Base-by-base conservation (phyloP, 1,140 invertebrate species). In the Trichonephila clavata region DNA sequence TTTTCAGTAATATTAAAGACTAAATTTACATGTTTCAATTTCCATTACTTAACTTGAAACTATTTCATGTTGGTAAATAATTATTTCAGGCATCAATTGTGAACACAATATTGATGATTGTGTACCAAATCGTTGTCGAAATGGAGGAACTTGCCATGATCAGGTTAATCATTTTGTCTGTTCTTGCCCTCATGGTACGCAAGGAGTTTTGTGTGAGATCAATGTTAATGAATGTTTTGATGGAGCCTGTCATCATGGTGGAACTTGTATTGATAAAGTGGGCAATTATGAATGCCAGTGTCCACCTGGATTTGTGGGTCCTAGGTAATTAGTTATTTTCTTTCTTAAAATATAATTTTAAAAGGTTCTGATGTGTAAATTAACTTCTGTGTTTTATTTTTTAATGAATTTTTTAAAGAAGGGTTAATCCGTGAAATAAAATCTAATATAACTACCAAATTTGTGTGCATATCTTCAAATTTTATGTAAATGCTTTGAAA, bases 181-280 rank as follows among this genome's bases (percentile, higher is more conserved):
- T 95, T 98, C 98, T 0, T 99, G 99, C 95, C 98, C 98, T 0
- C 97, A 98, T 18, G 99, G 97, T 83, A 99, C 98, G 13, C 95
- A 98, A 6, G 99, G 99, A 14, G 97, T 97, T 81, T 97, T 99
- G 18, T 99, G 98, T 95, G 98, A 99, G 95, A 97, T 98, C 65
- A 99, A 99, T 95, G 97, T 97, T 0, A 97, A 99, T 93, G 98
- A 99, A 95, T 99, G 99, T 95, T 97, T 97, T 18, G 96, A 97
- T 14, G 97, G 97, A 63, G 97, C 99, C 0, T 99, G 99, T 95
- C 98, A 99, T 94, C 99, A 99, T 95, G 99, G 99, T 88, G 99
- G 99, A 2, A 98, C 97, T 0, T 99, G 99, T 95, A 96, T 97
- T 68, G 98, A 98, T 96, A 95, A 71, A 94, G 94, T 91, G 65